Evolutionary conservation across 2,797 vertebrate genomes (phyloP), one percentile per base, ranked within the genome.

Genomic region (Onychomys arenicola): DNA sequence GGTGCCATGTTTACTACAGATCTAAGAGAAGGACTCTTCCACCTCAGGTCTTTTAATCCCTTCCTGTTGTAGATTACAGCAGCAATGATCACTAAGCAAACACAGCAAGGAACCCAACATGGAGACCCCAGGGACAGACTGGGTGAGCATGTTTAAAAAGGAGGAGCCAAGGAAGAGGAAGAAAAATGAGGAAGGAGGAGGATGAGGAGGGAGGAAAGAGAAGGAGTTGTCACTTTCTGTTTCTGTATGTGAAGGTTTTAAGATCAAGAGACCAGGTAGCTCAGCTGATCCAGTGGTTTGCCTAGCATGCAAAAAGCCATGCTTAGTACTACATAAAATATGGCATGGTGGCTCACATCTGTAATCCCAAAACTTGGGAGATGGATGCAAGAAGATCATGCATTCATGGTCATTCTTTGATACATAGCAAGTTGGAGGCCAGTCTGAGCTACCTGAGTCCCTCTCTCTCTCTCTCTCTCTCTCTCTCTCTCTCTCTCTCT

Each of bases 1-100:
- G 2, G 49, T 16, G 17, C 17, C 23, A 29, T 10, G 2, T 94
- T 75, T 65, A 71, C 32, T 40, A 81, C 71, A 87, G 34, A 85
- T 27, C 84, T 73, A 90, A 94, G 40, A 96, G 37, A 67, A 95
- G 84, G 34, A 23, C 3, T 59, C 37, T 75, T 55, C 37, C 43
- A 87, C 25, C 25, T 67, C 75, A 7, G 2, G 17, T 52, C 63
- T 95, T 61, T 57, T 69, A 95, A 87, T 34, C 0, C 57, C 23
- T 37, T 67, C 23, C 29, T 59, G 52, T 17, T 57, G 27, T 9
- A 86, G 63, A 86, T 14, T 13, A 3, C 13, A 91, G 43, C 21
- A 65, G 69, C 34, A 43, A 69, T 71, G 29, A 80, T 55, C 59
- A 57, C 43, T 40, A 34, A 88, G n/a, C 34, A 82, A 61, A 46